Base-by-base conservation (phyloP, 1,140 invertebrate genomes). In the Riptortus pedestris region DNA sequence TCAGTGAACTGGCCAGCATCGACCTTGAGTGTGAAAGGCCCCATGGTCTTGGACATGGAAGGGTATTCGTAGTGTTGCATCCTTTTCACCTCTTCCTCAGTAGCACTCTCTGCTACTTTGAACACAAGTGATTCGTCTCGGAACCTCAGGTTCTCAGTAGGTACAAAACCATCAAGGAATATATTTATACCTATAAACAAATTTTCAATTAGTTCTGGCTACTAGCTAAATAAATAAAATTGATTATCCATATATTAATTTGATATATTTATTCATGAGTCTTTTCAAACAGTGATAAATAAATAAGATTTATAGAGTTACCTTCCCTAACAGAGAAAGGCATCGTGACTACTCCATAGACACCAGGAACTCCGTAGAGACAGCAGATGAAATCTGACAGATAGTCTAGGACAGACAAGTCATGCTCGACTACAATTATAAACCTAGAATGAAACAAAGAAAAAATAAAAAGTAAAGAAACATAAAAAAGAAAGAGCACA, bases 331-430 rank as follows among this genome's bases (percentile, higher is more conserved):
- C 96, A 27, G 94, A 97, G 79, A 96, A 98, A 66, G 97, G 97
- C 90, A 99, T 94, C 78, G 97, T 99, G 57, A 99, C 97, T 55
- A 99, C 97, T 67, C 97, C 97, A 78, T 99, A 99, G 64, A 92
- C 94, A 70, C 96, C 96, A 69, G 97, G 95, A 57, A 96, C 88
- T 63, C 97, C 97, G 78, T 99, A 99, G 18, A 99, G 77, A 77
- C 93, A 96, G 77, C 96, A 99, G 72, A 99, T 98, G 73, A 97
- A 99, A 77, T 99, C 97, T 20, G 96, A 98, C 43, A 99, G 78
- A 78, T 99, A 99, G 78, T 99, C 97, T 69, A 99, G 77, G 12
- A 99, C 96, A 47, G 96, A 97, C 73, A 99, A 84, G 81, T 99
- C 97, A 75, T 99, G 97, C 74, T 99, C 97, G 29, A 99, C 96